These are phyloP conservation scores for Alauda arvensis DNA, from an alignment of 2,797 vertebrate species.

Conservation along the genomic window DNA sequence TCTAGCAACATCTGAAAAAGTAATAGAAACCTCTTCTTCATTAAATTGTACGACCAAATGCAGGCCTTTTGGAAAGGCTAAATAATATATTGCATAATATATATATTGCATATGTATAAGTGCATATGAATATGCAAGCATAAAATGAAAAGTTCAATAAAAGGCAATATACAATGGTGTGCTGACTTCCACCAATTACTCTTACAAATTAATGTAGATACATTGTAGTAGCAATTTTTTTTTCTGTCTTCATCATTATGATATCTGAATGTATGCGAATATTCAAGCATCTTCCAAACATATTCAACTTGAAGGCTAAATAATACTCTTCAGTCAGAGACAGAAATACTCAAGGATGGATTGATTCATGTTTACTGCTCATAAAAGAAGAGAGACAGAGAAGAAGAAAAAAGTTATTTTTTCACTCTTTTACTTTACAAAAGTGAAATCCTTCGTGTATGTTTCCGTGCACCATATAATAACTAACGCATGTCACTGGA, in stretches of 20 bases:
- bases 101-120: neutral
- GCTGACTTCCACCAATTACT: neutral
- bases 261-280: neutral
- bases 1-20: neutral
- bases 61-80: neutral
- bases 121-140: neutral
- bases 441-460: neutral
- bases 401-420: neutral
- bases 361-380: neutral
- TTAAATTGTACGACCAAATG: neutral
- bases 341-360: neutral
- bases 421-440: no score
- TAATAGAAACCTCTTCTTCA: neutral
- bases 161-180: accelerated
- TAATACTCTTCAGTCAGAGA: neutral
- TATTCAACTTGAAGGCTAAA: neutral
- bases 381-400: neutral
- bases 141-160: neutral
- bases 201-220: neutral
- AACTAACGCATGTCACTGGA: neutral
- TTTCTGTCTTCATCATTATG: neutral
- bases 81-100: neutral
- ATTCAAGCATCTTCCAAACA: neutral
- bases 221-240: neutral
- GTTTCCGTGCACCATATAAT: neutral